Percentiles rank a stretch among this genome's conserved stretches.
Evolutionary conservation across 2,113 vertebrate species (phyloP).

Genomic region (Benitochromis conjunctus): DNA sequence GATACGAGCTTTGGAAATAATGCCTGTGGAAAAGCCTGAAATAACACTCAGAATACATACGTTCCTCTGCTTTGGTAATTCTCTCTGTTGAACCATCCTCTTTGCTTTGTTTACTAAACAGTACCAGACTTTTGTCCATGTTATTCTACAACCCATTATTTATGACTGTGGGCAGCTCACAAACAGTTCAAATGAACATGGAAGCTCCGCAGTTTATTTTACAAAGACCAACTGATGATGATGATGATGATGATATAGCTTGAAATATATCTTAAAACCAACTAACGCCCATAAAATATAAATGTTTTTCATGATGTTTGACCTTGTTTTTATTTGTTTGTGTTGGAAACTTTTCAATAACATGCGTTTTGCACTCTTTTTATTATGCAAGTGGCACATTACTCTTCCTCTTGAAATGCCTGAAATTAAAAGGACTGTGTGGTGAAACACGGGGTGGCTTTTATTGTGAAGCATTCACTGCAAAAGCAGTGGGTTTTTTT

Average conservation of each 20-base stretch:
- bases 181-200: background rate
- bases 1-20: background rate
- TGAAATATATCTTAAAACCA: background rate
- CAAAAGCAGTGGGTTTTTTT: background rate
- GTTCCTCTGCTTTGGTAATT: background rate
- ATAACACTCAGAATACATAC: slow-evolving; percentile 4
- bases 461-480: background rate
- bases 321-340: background rate
- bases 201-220: background rate
- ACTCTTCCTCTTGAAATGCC: background rate
- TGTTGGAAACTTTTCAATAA: background rate
- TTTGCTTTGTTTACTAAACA: background rate
- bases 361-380: background rate
- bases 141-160: background rate
- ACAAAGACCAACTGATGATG: background rate
- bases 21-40: slow-evolving; percentile 25
- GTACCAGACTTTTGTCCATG: background rate
- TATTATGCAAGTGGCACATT: background rate
- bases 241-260: background rate
- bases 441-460: background rate
- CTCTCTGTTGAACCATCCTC: background rate
- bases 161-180: background rate
- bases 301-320: background rate
- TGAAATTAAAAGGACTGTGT: background rate
- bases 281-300: background rate